Percentiles rank a stretch among this genome's conserved stretches.
Conservation (phyloP, 2,888 invertebrate genomes). For the Nysson spinosus region DNA sequence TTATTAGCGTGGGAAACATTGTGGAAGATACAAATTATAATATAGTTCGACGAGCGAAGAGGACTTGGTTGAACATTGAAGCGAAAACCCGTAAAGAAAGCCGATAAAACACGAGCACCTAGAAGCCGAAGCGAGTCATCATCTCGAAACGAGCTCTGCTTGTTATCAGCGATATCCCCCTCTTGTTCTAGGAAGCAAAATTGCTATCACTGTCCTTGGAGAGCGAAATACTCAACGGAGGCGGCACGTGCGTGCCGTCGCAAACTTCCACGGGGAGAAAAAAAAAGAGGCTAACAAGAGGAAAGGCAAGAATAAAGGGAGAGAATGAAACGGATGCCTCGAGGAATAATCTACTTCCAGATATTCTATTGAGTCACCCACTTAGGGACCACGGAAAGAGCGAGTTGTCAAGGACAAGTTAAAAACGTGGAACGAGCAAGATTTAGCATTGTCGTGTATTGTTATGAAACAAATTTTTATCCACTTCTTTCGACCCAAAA, state of each 20-base stretch:
- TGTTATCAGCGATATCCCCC: conserved; percentile 61
- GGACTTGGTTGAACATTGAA: neutral
- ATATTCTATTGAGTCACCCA: no score
- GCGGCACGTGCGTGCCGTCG: conserved; percentile 52
- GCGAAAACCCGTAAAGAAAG: conserved; percentile 3
- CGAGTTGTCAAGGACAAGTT: no score
- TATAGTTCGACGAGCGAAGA: neutral
- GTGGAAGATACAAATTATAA: no score
- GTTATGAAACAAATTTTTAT: no score
- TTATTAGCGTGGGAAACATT: no score
- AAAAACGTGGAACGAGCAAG: no score
- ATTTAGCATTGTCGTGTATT: no score
- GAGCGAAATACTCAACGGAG: conserved; percentile 43
- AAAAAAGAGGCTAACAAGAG: neutral
- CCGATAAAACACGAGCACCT: conserved; percentile 15
- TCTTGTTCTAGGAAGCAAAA: conserved; percentile 63
- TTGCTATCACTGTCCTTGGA: conserved; percentile 67
- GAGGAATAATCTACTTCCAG: no score
- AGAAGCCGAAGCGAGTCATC: conserved; percentile 13
- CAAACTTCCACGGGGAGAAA: conserved; percentile 1
- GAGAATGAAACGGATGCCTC: neutral
- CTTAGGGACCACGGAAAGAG: no score
- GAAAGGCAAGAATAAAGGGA: neutral
- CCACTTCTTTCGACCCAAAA: no score
- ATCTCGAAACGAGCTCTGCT: conserved; percentile 31